phyloP scores from a whole-genome alignment of 2,888 invertebrate species.

The Xestia rhomboidea region DNA sequence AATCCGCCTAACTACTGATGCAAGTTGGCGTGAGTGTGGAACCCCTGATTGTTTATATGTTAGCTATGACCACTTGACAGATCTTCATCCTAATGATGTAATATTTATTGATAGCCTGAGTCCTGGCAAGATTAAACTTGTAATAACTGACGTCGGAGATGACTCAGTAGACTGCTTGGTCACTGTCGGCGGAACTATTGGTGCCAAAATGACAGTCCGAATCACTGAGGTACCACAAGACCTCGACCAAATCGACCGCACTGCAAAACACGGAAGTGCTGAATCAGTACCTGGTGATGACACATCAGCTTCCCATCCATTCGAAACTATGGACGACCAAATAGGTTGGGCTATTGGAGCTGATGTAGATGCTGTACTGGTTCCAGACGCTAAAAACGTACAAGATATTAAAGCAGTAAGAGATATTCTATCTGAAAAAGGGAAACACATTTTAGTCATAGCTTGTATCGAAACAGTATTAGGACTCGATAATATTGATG shows the following conservation, averaged over 20 bases:
- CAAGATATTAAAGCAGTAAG: slow-evolving; percentile 80
- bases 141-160: slow-evolving; percentile 82
- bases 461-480: slow-evolving; percentile 82
- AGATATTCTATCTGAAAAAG: slow-evolving; percentile 80
- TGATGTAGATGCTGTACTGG: slow-evolving; percentile 85
- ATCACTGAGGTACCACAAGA: slow-evolving; percentile 89
- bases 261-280: slow-evolving; percentile 83
- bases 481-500: slow-evolving; percentile 91
- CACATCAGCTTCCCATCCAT: slow-evolving; percentile 90
- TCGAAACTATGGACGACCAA: slow-evolving; percentile 91
- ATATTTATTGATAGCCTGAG: slow-evolving; percentile 87
- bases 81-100: slow-evolving; percentile 87
- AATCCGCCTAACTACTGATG: slow-evolving; percentile 88
- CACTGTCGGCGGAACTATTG: slow-evolving; percentile 88
- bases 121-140: slow-evolving; percentile 81
- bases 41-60: slow-evolving; percentile 90
- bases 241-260: slow-evolving; percentile 66
- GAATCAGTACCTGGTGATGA: slow-evolving; percentile 88
- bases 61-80: slow-evolving; percentile 88
- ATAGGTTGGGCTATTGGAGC: slow-evolving; percentile 85
- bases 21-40: slow-evolving; percentile 89
- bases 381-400: slow-evolving; percentile 79
- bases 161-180: slow-evolving; percentile 89
- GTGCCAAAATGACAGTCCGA: slow-evolving; percentile 88
- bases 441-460: slow-evolving; percentile 85